phyloP scores from a whole-genome alignment of 2,113 vertebrate genomes.

The Heterotis niloticus region DNA sequence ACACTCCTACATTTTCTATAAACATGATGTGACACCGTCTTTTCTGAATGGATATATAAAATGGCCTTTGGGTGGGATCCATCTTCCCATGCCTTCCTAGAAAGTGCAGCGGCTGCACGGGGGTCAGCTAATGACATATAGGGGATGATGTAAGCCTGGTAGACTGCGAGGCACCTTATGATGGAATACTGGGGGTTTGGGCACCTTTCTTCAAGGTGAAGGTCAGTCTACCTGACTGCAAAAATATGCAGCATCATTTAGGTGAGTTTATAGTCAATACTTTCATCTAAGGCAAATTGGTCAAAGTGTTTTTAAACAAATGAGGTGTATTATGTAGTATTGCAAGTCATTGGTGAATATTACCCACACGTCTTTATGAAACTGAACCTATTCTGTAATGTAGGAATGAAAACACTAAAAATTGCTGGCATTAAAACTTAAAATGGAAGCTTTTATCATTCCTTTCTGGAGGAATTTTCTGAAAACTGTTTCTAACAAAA shows the following conservation, averaged over 20 bases:
- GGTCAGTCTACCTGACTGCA: slow-evolving; percentile 7
- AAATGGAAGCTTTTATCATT: no score
- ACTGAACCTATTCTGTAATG: background rate
- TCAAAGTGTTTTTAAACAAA: background rate
- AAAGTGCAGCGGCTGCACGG: slow-evolving; percentile 81
- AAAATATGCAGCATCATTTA: background rate
- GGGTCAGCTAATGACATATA: slow-evolving; percentile 75
- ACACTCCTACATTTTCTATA: no score
- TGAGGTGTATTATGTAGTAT: background rate
- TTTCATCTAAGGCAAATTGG: background rate
- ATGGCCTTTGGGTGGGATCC: background rate
- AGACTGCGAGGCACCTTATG: slow-evolving; percentile 51
- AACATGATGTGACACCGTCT: no score
- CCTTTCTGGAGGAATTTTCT: slow-evolving; percentile 43
- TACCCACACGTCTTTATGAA: background rate
- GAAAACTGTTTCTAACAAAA: slow-evolving; percentile 46
- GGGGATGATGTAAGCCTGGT: slow-evolving; percentile 90
- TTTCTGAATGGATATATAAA: no score
- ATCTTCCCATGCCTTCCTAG: slow-evolving; percentile 56
- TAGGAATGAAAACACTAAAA: slow-evolving; percentile 20
- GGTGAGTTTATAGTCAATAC: background rate
- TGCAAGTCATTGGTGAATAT: slow-evolving; percentile 23
- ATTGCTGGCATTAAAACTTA: background rate
- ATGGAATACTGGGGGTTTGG: slow-evolving; percentile 18
- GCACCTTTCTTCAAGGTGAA: slow-evolving; percentile 10